Conservation (phyloP, 2,113 vertebrate genomes). For the Piprites chloris region DNA sequence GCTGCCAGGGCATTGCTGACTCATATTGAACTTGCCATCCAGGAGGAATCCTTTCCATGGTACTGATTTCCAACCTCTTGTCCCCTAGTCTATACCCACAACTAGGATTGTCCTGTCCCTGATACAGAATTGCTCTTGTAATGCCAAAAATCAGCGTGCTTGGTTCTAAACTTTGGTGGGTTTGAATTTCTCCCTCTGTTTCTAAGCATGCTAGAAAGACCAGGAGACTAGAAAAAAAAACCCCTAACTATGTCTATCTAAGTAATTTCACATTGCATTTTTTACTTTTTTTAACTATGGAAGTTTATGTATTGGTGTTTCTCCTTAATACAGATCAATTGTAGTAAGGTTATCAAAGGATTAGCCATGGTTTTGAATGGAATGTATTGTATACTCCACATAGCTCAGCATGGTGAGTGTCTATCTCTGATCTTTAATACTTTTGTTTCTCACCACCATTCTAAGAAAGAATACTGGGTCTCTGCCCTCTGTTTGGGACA, state of each 20-base stretch:
- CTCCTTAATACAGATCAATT: not conserved
- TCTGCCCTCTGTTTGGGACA: not conserved
- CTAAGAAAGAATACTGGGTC: not conserved
- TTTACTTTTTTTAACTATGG: not conserved
- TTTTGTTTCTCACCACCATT: not conserved
- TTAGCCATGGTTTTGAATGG: not conserved
- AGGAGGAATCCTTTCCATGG: not conserved
- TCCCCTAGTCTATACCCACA: accelerated
- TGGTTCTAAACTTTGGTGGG: not conserved
- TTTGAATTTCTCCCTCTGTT: not conserved
- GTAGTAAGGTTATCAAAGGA: not conserved
- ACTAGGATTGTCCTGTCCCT: accelerated
- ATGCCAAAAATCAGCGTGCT: not conserved
- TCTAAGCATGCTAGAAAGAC: not conserved
- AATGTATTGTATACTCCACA: not conserved
- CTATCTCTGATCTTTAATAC: not conserved
- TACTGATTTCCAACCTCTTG: accelerated
- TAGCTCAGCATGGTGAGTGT: not conserved
- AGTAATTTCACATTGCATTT: not conserved
- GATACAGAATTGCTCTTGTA: not conserved
- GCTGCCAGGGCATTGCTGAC: not conserved
- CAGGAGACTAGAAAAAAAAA: not conserved
- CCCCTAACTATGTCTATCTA: not conserved
- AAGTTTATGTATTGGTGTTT: not conserved
- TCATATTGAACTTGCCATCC: accelerated